Evolutionary conservation across 2,113 vertebrate species (phyloP), one percentile per base, ranked within the genome.

Genomic region (Willisornis vidua): DNA sequence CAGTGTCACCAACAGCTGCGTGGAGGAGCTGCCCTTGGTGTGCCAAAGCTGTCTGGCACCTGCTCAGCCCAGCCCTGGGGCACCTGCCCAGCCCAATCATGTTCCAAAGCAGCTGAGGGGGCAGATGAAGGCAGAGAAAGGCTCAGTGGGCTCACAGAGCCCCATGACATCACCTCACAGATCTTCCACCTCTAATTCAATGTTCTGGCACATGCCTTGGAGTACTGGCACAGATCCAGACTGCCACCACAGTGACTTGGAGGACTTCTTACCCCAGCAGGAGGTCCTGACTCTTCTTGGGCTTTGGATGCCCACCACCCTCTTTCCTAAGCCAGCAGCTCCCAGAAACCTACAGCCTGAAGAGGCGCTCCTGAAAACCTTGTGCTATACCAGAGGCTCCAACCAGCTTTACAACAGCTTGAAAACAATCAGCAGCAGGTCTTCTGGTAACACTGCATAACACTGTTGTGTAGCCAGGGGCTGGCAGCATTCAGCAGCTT

Each of bases 61-160:
- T 2, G 1, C 62, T 37, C 23, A 57, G 49, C 33, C 14, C 12
- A 6, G 26, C 29, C 55, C 37, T 10, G 0, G 7, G 29, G 39
- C 48, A 4, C 20, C 54, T 55, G 54, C 54, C 15, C 55, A n/a
- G 55, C 55, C 57, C 3, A 8, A 55, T 17, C 62, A 12, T 7
- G 22, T 51, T 62, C 52, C 55, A 85, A 62, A 77, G 62, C 1
- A 0, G 22, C 29, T 70, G 37, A 68, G 73, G 31, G 65, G 26
- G 61, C 67, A 58, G n/a, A 45, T 0, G 18, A 24, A 51, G 54
- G 49, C 1, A 2, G 66, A 68, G 49, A 0, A 1, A 62, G 43
- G 77, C 19, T 24, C 19, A 2, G 33, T 20, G 14, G 8, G 28
- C 22, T 22, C 2, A 3, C 3, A 7, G 41, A 55, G 37, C 10